Evolutionary conservation across 2,113 vertebrate species (phyloP), one percentile per base, ranked within the genome.

Genomic region (Actenoides hombroni): DNA sequence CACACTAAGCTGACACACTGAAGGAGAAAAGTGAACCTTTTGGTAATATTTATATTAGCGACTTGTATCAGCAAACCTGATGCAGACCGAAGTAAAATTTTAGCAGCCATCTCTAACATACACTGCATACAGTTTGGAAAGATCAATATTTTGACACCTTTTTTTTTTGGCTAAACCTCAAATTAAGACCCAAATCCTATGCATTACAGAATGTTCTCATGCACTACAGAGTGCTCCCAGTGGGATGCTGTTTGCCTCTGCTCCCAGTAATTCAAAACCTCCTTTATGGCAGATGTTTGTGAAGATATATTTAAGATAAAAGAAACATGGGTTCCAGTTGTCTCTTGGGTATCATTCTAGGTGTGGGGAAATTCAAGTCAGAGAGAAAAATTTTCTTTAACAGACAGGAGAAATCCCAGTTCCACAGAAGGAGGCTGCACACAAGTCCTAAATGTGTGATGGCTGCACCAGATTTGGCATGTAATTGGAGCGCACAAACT

Each of bases 111-210:
- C 44, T 89, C 40, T 73, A 88, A 82, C 42, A 59, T 5, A 24
- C 33, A 48, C 26, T 73, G 48, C 28, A 64, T 20, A 28, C n/a
- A 88, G 23, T 80, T 86, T 85, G 33, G 67, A 85, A 95, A 96
- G 70, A 56, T 57, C 83, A 95, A 54, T 91, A 91, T 96, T 96
- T 95, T 96, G 69, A 93, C 80, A 94, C 12, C 21, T 95, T 94
- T 84, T 37, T 84, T 37, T 79, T 86, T 89, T 63, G 42, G 33
- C 54, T 94, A 44, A 82, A 39, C 16, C n/a, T 79, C 49, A 83
- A 59, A 46, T 73, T 37, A 82, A 82, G 44, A 87, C 54, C 28
- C 29, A 86, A 85, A 78, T 73, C 77, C 35, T 46, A 4, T 31
- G 31, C 42, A 57, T 71, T 67, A 82, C 46, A 44, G 44, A 77